Percentiles rank a stretch among this genome's conserved stretches.
Conservation (phyloP, 2,888 invertebrate species). For the Ennomos fuscantarius region DNA sequence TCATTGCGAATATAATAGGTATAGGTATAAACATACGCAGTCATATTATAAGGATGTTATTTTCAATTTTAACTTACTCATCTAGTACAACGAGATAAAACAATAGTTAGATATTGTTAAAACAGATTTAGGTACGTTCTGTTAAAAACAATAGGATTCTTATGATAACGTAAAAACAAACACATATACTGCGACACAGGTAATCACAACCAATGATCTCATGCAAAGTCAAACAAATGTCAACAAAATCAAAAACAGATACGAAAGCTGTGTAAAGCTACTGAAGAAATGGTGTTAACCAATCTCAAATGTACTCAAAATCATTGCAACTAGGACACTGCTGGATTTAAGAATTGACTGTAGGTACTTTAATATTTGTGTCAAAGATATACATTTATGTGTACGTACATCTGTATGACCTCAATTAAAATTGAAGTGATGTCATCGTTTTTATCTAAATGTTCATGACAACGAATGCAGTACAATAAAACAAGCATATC, state of each 20-base stretch:
- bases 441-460: slow-evolving; percentile 26
- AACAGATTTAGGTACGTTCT: too few species aligned
- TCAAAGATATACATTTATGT: slow-evolving; percentile 3
- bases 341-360: slow-evolving; percentile 7
- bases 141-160: slow-evolving; percentile 7
- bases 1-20: too few species aligned
- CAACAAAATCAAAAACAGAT: neutral
- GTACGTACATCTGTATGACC: slow-evolving; percentile 5
- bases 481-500: neutral
- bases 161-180: slow-evolving; percentile 3
- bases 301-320: too few species aligned
- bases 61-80: too few species aligned
- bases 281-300: neutral
- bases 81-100: too few species aligned
- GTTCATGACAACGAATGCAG: slow-evolving; percentile 10
- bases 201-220: slow-evolving; percentile 4
- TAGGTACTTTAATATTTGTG: slow-evolving; percentile 6
- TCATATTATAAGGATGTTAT: too few species aligned
- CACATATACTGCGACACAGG: slow-evolving; percentile 1
- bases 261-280: neutral
- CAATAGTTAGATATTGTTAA: too few species aligned
- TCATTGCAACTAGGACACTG: neutral
- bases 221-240: neutral
- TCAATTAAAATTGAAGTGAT: slow-evolving; percentile 33
- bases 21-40: too few species aligned